phyloP scores from a whole-genome alignment of 2,797 vertebrate genomes.

The Myripristis murdjan region DNA sequence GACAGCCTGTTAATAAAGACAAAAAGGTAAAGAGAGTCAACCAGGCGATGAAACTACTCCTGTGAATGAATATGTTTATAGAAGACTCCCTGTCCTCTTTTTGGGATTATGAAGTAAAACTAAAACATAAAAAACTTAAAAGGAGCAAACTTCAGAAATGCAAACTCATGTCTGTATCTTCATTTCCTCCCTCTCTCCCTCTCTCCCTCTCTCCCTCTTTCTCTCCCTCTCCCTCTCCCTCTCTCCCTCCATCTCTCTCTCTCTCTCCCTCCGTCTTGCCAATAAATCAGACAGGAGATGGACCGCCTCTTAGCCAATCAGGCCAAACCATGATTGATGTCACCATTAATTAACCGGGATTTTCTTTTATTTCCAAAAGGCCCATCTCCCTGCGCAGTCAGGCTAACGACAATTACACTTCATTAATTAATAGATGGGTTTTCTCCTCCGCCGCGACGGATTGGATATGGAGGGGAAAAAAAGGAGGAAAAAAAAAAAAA shows the following conservation, averaged over 20 bases:
- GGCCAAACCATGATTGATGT: constrained; percentile 70
- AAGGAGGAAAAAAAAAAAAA: constrained; percentile 13
- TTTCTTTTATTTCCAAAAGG: constrained; percentile 74
- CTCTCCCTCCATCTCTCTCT: constrained; percentile 32
- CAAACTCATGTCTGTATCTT: not conserved
- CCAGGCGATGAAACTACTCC: too few relatives aligned
- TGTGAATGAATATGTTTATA: too few relatives aligned
- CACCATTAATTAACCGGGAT: constrained; percentile 72
- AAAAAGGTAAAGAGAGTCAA: too few relatives aligned
- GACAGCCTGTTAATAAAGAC: too few relatives aligned
- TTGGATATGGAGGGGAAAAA: too few relatives aligned
- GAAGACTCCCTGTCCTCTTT: too few relatives aligned
- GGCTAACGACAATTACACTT: constrained; percentile 64
- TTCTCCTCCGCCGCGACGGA: constrained; percentile 55
- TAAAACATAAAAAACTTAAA: constrained; percentile 6
- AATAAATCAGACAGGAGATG: constrained; percentile 69
- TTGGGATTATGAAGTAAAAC: too few relatives aligned
- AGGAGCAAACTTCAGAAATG: constrained; percentile 32
- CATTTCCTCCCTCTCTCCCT: not conserved
- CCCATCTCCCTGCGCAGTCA: constrained; percentile 55
- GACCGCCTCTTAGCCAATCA: constrained; percentile 63
- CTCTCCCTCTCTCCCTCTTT: not conserved
- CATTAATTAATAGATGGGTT: constrained; percentile 62
- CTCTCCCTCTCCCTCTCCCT: not conserved
- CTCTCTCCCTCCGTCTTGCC: constrained; percentile 27